Base-by-base conservation (phyloP, 2,113 vertebrate genomes). In the Mormyrus lacerda region DNA sequence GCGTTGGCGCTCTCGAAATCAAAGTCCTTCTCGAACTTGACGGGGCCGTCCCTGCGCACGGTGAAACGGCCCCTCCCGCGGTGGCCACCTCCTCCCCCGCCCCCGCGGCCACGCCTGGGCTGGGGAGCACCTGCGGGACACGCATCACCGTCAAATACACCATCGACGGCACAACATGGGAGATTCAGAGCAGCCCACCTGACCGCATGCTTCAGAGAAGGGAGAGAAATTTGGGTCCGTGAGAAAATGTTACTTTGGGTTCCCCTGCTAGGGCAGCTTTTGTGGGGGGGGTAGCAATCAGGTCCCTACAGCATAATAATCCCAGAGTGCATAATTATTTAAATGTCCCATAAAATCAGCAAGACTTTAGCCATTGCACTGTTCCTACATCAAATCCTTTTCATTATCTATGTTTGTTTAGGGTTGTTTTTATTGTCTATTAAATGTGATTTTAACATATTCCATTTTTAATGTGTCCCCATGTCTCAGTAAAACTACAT, bases 21-120 rank as follows among this genome's bases (percentile, higher is more conserved):
- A 90, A 99, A 99, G 93, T 99, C 98, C 93, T 99, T 98, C 91
- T 99, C 98, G 93, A 99, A 99, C 94, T 99, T 99, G 97, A 99
- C 97, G 8, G 97, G 96, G 39, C 97, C 97, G 89, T 99, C 98
- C 90, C 97, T 92, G 48, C 98, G 96, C 86, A 98, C 94, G 3
- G 96, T 97, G 87, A 98, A 96, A 87, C 96, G 96, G 92, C 98
- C 98, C 87, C 98, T 93, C 79, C 98, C 98, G 35, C 98, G 98
- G 91, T 97, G 96, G 91, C 97, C 97, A 88, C 94, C 92, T 2
- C 8, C n/a, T 8, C 58, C 58, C 3, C 58, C 96, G 11, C 97
- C 87, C 0, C 97, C 98, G 7, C 98, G 97, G 13, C 97, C 96
- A 13, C 97, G 97, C 89, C 98, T 96, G 84, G 93, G 93, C 1